Evolutionary conservation across 2,113 vertebrate species (phyloP).

Genomic region (Alouatta palliata): DNA sequence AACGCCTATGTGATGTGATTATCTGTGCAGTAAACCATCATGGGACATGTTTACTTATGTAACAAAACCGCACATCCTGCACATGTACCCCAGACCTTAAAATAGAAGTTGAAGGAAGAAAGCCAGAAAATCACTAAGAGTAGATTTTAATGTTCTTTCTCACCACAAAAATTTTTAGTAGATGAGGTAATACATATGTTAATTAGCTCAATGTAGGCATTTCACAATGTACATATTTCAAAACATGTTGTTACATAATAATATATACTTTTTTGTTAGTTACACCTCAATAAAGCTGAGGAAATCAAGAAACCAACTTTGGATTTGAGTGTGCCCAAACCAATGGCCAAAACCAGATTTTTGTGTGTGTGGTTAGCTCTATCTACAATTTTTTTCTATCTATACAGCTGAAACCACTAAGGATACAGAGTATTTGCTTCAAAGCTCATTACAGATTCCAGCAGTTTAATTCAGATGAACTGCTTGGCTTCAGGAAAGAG

Average conservation of each 20-base stretch:
- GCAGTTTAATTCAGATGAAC: neutral
- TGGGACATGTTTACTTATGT: too few relatives aligned
- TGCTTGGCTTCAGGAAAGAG: slow-evolving; percentile 1
- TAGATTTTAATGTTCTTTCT: neutral
- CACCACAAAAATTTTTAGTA: neutral
- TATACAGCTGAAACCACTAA: neutral
- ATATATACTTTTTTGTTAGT: neutral
- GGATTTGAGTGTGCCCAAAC: neutral
- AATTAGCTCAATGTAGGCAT: neutral
- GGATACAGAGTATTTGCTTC: neutral
- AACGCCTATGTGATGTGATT: too few relatives aligned
- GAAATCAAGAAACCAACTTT: neutral
- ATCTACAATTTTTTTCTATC: neutral
- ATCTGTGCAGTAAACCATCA: too few relatives aligned
- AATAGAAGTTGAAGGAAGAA: too few relatives aligned
- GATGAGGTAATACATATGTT: neutral
- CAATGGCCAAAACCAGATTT: neutral
- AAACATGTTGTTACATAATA: neutral
- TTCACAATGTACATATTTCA: neutral
- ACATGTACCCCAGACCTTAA: too few relatives aligned
- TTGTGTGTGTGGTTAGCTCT: neutral
- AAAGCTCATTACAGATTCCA: neutral
- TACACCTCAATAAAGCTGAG: neutral
- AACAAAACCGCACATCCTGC: too few relatives aligned
- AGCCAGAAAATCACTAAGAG: neutral